These are phyloP conservation scores for Indicator maculatus DNA, from an alignment of 2,113 vertebrate genomes.

Conservation along the genomic window DNA sequence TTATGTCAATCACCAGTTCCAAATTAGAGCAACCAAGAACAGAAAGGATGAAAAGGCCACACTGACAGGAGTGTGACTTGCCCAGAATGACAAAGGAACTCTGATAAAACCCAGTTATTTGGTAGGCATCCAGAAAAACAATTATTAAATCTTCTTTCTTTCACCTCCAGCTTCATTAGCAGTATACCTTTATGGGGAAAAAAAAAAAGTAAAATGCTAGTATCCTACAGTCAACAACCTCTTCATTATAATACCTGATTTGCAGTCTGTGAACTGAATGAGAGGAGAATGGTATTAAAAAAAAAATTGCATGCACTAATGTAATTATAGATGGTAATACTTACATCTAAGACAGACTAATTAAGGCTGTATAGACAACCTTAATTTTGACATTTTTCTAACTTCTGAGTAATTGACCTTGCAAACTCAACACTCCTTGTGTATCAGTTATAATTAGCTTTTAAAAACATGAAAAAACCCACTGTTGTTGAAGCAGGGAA, in stretches of 20 bases:
- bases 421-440: constrained; percentile 26
- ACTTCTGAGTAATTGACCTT: constrained; percentile 65
- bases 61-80: background rate
- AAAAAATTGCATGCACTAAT: background rate
- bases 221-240: background rate
- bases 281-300: constrained; percentile 12
- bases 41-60: background rate
- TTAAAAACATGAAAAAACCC: background rate
- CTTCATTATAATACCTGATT: constrained; percentile 26
- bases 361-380: constrained; percentile 45
- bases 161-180: background rate
- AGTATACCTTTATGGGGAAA: background rate
- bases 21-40: background rate
- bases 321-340: constrained; percentile 58
- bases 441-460: constrained; percentile 58
- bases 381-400: constrained; percentile 64
- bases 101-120: background rate
- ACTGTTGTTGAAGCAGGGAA: background rate
- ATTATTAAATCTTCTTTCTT: background rate
- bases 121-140: background rate
- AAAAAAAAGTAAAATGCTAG: background rate
- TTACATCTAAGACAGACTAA: constrained; percentile 56
- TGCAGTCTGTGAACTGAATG: background rate
- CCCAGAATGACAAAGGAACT: background rate
- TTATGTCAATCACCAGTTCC: background rate